Percentiles rank a stretch among this genome's conserved stretches.
Evolutionary conservation across 2,113 vertebrate species (phyloP).

Genomic region (Ondatra zibethicus): DNA sequence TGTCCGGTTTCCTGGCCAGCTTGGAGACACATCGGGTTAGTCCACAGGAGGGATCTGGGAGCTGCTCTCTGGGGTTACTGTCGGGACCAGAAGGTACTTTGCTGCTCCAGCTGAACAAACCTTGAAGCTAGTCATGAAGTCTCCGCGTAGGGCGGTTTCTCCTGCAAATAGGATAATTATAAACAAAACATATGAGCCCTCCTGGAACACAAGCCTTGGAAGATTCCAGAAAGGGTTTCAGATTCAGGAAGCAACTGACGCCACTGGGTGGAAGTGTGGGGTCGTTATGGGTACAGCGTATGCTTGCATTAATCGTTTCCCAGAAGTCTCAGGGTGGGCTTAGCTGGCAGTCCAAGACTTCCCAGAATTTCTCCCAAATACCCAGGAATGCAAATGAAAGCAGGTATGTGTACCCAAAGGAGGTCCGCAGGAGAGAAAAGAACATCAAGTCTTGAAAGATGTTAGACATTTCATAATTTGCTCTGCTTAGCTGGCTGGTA

Average conservation of each 20-base stretch:
- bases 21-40: not conserved
- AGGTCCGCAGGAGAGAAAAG: not conserved
- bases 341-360: not conserved
- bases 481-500: not conserved
- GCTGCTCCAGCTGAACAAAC: not conserved
- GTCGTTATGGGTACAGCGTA: not conserved
- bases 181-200: conserved; percentile 51
- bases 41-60: not conserved
- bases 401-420: rapidly evolving
- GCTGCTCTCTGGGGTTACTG: not conserved
- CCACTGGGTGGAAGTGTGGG: not conserved
- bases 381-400: not conserved
- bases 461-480: not conserved
- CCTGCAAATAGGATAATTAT: not conserved
- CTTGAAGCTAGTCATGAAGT: not conserved
- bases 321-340: not conserved
- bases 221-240: conserved; percentile 48
- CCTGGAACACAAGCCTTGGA: conserved; percentile 23
- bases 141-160: not conserved
- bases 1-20: not conserved
- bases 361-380: not conserved
- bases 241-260: not conserved
- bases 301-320: not conserved
- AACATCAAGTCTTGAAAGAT: not conserved
- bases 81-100: not conserved